phyloP scores from a whole-genome alignment of 2,113 vertebrate genomes.

The Mustelus asterias region DNA sequence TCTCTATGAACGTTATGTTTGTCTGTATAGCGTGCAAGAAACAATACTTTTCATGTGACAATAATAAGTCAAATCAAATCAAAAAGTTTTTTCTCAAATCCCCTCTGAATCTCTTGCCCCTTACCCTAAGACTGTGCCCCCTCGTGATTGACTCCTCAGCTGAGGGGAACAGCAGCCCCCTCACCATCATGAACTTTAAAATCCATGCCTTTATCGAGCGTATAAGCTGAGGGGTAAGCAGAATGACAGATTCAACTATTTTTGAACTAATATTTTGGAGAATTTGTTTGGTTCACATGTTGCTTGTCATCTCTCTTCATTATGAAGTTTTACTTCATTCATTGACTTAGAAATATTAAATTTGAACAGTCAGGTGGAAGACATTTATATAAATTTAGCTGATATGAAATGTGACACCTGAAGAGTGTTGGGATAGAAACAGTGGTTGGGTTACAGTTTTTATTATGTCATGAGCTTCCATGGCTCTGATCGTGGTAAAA shows the following conservation, averaged over 20 bases:
- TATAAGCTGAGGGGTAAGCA: background rate
- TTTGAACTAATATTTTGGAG: background rate
- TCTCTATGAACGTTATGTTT: too few species aligned
- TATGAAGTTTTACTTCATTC: background rate
- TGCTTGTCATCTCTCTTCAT: background rate
- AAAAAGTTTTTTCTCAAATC: too few species aligned
- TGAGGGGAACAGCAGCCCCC: too few species aligned
- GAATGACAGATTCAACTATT: background rate
- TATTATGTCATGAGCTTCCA: background rate
- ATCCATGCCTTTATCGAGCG: too few species aligned
- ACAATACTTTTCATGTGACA: too few species aligned
- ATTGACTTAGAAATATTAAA: background rate
- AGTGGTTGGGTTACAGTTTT: background rate
- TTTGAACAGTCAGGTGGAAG: background rate
- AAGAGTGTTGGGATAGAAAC: background rate
- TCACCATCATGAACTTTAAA: too few species aligned
- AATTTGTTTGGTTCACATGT: background rate
- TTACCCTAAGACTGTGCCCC: too few species aligned
- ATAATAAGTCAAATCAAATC: too few species aligned
- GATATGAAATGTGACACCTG: background rate
- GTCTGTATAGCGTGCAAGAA: too few species aligned
- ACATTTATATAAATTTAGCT: background rate
- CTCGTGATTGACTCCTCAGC: too few species aligned
- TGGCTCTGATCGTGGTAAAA: background rate
- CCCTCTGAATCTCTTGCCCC: too few species aligned